These are phyloP conservation scores for Piliocolobus tephrosceles DNA, from an alignment of 2,113 vertebrate genomes.

Conservation along the genomic window DNA sequence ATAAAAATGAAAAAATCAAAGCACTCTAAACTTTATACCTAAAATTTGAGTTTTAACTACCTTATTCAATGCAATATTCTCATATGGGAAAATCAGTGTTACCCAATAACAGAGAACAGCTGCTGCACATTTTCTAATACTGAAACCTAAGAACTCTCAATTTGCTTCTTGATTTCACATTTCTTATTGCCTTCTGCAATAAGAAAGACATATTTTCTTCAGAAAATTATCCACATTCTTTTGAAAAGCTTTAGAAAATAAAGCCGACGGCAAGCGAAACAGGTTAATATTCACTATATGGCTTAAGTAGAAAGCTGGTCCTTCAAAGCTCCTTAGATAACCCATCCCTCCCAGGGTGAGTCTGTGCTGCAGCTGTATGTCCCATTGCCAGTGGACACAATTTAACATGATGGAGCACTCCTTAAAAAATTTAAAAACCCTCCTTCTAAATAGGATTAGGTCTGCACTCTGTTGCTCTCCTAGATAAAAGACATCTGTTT, in stretches of 20 bases:
- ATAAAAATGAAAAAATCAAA: background rate
- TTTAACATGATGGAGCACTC: background rate
- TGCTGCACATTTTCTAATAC: background rate
- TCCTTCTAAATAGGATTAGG: conserved; percentile 26
- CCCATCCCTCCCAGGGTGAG: background rate
- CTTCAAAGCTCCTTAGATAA: conserved; percentile 38
- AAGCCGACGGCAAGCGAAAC: background rate
- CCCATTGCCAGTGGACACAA: background rate
- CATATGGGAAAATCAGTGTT: background rate
- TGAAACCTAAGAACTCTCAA: background rate
- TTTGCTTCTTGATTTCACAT: background rate
- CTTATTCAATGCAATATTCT: background rate
- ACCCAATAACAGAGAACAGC: background rate
- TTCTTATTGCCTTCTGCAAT: background rate
- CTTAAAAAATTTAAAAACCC: accelerated
- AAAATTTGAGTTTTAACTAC: background rate
- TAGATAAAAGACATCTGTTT: background rate
- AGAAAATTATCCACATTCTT: background rate
- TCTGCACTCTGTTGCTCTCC: background rate
- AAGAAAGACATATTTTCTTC: background rate
- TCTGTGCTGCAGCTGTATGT: background rate
- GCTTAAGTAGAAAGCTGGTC: background rate
- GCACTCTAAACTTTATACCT: background rate
- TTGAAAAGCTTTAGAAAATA: background rate
- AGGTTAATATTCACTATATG: background rate